Base-by-base conservation (phyloP, 2,113 vertebrate species). In the Fulica atra region DNA sequence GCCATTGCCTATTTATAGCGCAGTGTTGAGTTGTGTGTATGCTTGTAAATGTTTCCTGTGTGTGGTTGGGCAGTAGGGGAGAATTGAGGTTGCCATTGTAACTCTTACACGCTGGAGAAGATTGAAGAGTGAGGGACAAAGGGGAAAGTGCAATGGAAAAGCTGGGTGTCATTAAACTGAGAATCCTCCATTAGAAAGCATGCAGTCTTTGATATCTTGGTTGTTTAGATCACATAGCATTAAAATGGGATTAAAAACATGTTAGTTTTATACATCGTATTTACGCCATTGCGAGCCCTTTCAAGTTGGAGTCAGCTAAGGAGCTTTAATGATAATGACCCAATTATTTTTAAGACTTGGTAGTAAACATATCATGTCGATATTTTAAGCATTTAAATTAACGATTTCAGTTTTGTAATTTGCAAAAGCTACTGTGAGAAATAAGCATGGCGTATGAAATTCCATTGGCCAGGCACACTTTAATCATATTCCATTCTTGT, bases 331-430 rank as follows among this genome's bases (percentile, higher is more conserved):
- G 66, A 76, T 94, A 97, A 95, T 88, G 88, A 96, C 76, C 83
- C 72, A 95, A 72, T 97, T 97, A 93, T 96, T 97, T 93, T 92
- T 84, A 88, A 90, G 85, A 42, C 77, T 82, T 95, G 80, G 77
- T 93, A 94, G 83, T 96, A 96, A 97, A 92, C 70, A 70, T 56
- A 88, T 92, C 65, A 16, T 92, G 61, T 82, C 1, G 2, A 82
- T 95, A 88, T 87, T 81, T 74, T 94, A 92, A 91, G 72, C 13
- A 25, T 86, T 97, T 96, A 83, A 95, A 96, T 92, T 89, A 94
- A 95, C 91, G 1, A 69, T 92, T 89, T 73, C 48, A 61, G 44
- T 73, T 90, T 77, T 94, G 83, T 42, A 88, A 70, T 40, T 81
- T 93, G 61, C 73, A 68, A 86, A 90, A 93, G 40, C 72, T 90